phyloP scores from a whole-genome alignment of 92 coral and sea anemone genomes.

The Hydrozoanthus gracilis region DNA sequence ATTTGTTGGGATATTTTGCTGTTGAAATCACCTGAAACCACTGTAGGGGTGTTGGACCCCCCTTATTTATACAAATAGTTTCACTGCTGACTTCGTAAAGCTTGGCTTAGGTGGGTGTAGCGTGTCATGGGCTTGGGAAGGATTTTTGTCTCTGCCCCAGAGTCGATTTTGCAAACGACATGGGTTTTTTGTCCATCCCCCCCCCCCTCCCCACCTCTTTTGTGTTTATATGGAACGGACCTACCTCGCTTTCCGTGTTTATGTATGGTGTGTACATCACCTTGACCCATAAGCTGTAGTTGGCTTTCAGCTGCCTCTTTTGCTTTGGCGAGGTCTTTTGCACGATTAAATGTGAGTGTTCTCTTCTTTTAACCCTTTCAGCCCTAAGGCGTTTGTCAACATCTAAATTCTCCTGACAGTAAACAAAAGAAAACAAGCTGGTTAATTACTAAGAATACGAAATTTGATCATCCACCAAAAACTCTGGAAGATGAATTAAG shows the following conservation, averaged over 20 bases:
- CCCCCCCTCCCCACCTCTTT: too few relatives aligned
- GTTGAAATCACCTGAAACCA: conserved; percentile 54
- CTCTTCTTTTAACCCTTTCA: conserved; percentile 19
- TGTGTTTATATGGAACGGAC: background rate
- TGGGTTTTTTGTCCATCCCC: conserved; percentile 54
- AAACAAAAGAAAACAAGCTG: too few relatives aligned
- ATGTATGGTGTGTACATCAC: conserved; percentile 20
- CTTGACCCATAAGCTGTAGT: conserved; percentile 8
- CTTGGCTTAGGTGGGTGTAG: conserved; percentile 23
- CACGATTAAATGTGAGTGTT: conserved; percentile 45
- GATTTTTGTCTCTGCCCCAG: conserved; percentile 58
- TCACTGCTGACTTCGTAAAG: conserved; percentile 52
- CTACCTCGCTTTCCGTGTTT: conserved; percentile 23
- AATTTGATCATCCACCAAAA: too few relatives aligned
- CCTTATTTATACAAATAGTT: conserved; percentile 46
- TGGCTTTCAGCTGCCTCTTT: conserved; percentile 57
- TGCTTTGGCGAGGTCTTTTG: conserved; percentile 38
- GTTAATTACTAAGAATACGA: too few relatives aligned
- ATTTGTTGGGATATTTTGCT: conserved; percentile 37
- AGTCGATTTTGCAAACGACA: conserved; percentile 61
- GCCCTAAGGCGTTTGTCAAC: too few relatives aligned
- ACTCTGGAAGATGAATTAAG: too few relatives aligned
- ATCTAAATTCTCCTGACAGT: too few relatives aligned
- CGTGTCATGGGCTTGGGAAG: conserved; percentile 57
- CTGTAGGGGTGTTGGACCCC: conserved; percentile 46